Conservation (phyloP, 2,888 invertebrate genomes). For the Phorcus lineatus region DNA sequence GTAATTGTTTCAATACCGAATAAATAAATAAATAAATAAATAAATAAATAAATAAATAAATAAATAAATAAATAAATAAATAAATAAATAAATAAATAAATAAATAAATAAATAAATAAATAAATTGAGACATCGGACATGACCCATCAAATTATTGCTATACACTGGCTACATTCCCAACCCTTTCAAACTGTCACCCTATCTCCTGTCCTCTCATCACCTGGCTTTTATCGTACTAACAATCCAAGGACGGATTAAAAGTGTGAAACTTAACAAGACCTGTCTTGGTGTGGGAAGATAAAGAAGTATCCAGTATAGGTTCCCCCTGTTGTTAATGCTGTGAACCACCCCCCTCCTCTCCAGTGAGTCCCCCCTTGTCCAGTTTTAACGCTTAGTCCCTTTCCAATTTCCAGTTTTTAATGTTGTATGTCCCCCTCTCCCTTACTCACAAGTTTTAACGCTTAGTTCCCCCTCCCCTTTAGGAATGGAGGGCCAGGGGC, state of each 20-base stretch:
- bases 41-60: conserved; percentile 15
- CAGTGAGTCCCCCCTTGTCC: too few species aligned
- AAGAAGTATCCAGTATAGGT: not conserved
- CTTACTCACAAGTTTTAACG: too few species aligned
- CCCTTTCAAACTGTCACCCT: not conserved
- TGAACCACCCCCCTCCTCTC: too few species aligned
- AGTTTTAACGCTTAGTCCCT: too few species aligned
- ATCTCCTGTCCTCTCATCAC: not conserved
- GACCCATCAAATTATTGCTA: not conserved
- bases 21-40: not conserved
- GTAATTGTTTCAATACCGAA: not conserved
- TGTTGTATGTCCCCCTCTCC: too few species aligned
- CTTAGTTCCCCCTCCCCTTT: too few species aligned
- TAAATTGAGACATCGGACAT: not conserved
- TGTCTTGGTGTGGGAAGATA: not conserved
- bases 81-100: not conserved
- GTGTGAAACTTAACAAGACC: conserved; percentile 21
- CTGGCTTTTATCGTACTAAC: not conserved
- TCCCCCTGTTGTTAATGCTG: too few species aligned
- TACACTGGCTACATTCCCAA: too few species aligned
- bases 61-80: not conserved
- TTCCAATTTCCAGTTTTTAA: too few species aligned
- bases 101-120: conserved; percentile 11
- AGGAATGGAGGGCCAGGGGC: too few species aligned
- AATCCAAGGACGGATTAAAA: conserved; percentile 13